These are phyloP conservation scores for Grammomys surdaster DNA, from an alignment of 2,113 vertebrate species.

Conservation along the genomic window DNA sequence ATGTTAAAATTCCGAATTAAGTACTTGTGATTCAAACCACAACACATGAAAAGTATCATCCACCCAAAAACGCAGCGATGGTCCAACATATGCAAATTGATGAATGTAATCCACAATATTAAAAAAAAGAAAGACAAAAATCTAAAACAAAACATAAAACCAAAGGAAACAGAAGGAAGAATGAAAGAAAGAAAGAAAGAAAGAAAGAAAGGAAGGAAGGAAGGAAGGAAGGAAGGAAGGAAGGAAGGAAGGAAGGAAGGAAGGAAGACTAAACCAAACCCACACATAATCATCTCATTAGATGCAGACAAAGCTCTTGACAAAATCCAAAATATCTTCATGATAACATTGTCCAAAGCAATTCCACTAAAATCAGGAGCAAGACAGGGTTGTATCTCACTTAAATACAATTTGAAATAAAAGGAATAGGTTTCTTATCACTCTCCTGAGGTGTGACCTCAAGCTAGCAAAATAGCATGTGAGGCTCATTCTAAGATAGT, in stretches of 20 bases:
- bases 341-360: not conserved
- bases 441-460: not conserved
- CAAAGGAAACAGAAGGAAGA: too few relatives aligned
- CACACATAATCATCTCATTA: not conserved
- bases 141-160: too few relatives aligned
- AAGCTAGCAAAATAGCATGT: not conserved
- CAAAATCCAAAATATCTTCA: not conserved
- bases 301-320: not conserved
- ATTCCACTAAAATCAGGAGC: not conserved
- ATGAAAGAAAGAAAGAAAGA: too few relatives aligned
- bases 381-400: not conserved
- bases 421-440: not conserved
- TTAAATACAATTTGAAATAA: not conserved
- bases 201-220: too few relatives aligned
- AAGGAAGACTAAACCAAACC: too few relatives aligned
- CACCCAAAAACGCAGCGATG: not conserved
- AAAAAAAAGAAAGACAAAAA: not conserved
- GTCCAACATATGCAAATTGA: not conserved
- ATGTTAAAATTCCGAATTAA: not conserved
- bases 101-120: not conserved
- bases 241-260: too few relatives aligned
- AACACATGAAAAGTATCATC: not conserved
- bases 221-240: too few relatives aligned
- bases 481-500: not conserved
- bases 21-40: not conserved